Base-by-base conservation (phyloP, 2,797 vertebrate genomes). In the Scolopax bukidnonensis region DNA sequence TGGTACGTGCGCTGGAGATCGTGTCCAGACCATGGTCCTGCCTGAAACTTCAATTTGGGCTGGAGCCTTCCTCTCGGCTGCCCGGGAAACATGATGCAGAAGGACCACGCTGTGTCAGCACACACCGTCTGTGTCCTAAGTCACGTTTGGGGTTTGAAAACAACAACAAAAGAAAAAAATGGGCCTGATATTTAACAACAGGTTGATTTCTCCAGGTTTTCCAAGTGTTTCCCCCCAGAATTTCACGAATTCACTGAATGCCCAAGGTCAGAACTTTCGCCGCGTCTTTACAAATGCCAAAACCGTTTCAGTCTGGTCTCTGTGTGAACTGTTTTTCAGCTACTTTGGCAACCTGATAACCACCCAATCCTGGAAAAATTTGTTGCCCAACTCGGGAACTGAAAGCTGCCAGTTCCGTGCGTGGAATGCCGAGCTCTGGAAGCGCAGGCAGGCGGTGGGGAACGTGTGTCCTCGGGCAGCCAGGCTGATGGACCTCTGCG, bases 391-490 rank as follows among this genome's bases (percentile, higher is more conserved):
- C 64, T 48, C 8, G 0, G 16, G 27, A 36, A 16, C 24, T 0
- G 6, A 28, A 48, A 43, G 47, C 78, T 73, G 54, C 38, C 15
- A 47, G 32, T 27, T 7, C 17, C 4, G 54, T 12, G 25, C 10
- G 10, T 13, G 7, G 4, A 9, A 6, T 15, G 18, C 27, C 43
- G 7, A 47, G 47, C 45, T 48, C 12, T 10, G 40, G 84, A 53
- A 47, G 15, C 20, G 43, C 36, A 20, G 33, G 12, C 32, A 38
- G 50, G 23, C n/a, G 10, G 11, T 32, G 67, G 80, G 57, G 28
- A 36, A 12, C 0, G 0, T 1, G 7, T 1, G 4, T 40, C 59
- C 33, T 63, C 0, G 1, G 12, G 4, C 60, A 45, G 48, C 70
- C 1, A 7, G 43, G 36, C 77, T 23, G 41, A 25, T 3, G 0